Base-by-base conservation (phyloP, 35 echinoderm and acorn worm genomes). In the Ptychodera flava region DNA sequence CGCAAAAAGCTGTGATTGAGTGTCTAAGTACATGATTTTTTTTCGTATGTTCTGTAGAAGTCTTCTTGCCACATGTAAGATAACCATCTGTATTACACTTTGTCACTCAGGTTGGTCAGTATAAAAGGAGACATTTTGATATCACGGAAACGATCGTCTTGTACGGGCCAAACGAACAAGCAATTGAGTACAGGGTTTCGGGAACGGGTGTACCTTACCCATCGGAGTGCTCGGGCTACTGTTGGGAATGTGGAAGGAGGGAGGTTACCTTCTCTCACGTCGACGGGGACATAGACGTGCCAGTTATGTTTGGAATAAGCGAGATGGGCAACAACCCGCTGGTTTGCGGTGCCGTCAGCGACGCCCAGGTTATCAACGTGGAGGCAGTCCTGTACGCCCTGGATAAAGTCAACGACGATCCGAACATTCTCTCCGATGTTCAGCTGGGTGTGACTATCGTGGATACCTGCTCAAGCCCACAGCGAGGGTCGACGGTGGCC, bases 351-450 rank as follows among this genome's bases (percentile, higher is more conserved):
- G 77, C 82, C 22, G 34, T 98, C 31, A 35, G 90, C 0, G 45
- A 89, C 0, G 35, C 85, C 31, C 92, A 92, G 15, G 37, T 94
- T 0, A 32, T 98, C 0, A 93, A 98, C 36, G 31, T 93, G 28
- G 95, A 98, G 83, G 95, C 95, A 14, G 78, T 98, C 31, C 38
- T 98, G 33, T 98, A 82, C 85, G 95, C 95, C 6, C 79, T 98
- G 35, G 90, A 94, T 77, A 79, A 37, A 29, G 92, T 98, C 34
- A 98, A 98, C 76, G 29, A 34, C 0, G 91, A 94, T 36, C 35
- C 38, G 45, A 78, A 80, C 16, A 33, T 98, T 30, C 90, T 98
- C 36, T 88, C 80, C 16, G 90, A 90, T 28, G 76, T 98, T 16
- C 38, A 82, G 10, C 81, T 98, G 1, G 95, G 95, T 1, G 87